Conservation (phyloP, 2,888 invertebrate species). For the Pelosia muscerda region DNA sequence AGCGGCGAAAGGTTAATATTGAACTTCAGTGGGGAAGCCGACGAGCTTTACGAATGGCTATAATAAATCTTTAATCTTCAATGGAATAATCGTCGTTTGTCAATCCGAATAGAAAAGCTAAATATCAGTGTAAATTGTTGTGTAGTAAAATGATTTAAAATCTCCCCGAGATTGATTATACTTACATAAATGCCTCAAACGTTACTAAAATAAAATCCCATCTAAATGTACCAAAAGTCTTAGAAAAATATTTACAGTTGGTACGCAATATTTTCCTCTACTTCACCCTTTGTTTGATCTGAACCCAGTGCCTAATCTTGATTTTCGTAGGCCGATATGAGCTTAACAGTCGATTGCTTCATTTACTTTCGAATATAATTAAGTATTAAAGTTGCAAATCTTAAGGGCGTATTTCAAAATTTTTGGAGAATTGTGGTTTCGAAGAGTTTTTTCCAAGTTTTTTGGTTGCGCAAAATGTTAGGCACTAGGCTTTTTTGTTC, state of each 20-base stretch:
- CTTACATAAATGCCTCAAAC: background rate
- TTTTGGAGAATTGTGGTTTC: background rate
- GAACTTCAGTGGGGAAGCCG: background rate
- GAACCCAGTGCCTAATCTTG: constrained; percentile 2
- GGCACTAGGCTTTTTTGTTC: background rate
- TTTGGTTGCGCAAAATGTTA: constrained; percentile 4
- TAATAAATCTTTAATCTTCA: background rate
- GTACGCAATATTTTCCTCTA: constrained; percentile 1
- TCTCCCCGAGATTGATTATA: too few relatives aligned
- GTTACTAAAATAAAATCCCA: constrained; percentile 13
- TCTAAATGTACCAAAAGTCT: background rate
- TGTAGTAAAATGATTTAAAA: too few relatives aligned
- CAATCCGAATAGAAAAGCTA: too few relatives aligned
- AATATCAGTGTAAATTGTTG: too few relatives aligned
- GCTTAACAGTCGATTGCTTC: constrained; percentile 11
- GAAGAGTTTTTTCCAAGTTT: background rate
- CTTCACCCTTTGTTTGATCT: constrained; percentile 13
- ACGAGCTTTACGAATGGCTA: background rate
- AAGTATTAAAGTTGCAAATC: background rate
- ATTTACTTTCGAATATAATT: constrained; percentile 13
- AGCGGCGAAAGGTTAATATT: background rate
- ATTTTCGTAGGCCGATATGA: constrained; percentile 12
- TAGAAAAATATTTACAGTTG: background rate
- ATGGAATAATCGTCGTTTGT: background rate
- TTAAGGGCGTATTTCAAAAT: too few relatives aligned